Evolutionary conservation across 2,113 vertebrate genomes (phyloP).

Genomic region (Pseudopodoces humilis): DNA sequence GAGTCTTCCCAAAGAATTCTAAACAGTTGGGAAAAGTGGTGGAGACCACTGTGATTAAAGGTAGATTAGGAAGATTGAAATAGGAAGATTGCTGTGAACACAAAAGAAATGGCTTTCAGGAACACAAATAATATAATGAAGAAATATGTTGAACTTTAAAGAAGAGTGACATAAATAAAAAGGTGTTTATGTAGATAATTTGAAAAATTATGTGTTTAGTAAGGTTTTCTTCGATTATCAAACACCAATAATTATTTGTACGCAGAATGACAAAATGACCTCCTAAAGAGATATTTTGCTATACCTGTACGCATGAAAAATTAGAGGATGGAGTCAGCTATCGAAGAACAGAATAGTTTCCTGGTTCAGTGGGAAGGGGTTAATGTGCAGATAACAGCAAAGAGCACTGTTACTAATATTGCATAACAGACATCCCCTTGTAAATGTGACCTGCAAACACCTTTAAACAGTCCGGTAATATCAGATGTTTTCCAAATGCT

Average conservation of each 20-base stretch:
- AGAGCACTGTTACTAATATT: not conserved
- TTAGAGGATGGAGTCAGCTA: not conserved
- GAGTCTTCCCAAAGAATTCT: not conserved
- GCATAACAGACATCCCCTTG: not conserved
- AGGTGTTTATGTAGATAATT: not conserved
- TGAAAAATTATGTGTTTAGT: not conserved
- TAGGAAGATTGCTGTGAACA: not conserved
- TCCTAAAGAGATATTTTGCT: not conserved
- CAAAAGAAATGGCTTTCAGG: not conserved
- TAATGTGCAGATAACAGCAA: not conserved
- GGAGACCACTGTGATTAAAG: not conserved
- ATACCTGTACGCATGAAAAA: not conserved
- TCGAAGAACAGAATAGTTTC: not conserved
- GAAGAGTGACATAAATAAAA: not conserved
- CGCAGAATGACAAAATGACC: not conserved
- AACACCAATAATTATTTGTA: not conserved
- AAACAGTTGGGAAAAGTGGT: not conserved
- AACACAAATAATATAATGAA: not conserved
- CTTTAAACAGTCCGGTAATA: conserved; percentile 1
- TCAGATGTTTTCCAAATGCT: not conserved
- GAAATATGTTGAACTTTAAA: not conserved
- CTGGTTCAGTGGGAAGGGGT: not conserved
- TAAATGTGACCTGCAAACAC: not conserved
- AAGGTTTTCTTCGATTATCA: not conserved
- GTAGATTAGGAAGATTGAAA: not conserved